phyloP scores from a whole-genome alignment of 1,140 invertebrate genomes.

The Nephila pilipes region DNA sequence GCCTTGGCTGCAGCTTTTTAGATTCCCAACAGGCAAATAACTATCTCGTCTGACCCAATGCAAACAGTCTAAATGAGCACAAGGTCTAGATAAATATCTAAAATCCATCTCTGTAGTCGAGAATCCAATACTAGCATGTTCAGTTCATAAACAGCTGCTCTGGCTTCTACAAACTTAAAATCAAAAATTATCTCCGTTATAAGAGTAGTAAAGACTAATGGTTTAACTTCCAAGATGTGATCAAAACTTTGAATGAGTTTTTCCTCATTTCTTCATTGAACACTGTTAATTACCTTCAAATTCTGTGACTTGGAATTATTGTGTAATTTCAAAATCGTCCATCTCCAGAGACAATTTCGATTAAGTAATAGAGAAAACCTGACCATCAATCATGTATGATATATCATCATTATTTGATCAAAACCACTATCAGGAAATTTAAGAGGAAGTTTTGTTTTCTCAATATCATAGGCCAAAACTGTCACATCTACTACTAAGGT shows the following conservation, averaged over 20 bases:
- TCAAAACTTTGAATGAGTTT: conserved; percentile 92
- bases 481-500: conserved; percentile 95
- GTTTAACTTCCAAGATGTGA: conserved; percentile 96
- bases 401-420: conserved; percentile 99
- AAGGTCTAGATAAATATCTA: conserved; percentile 92
- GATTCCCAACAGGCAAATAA: conserved; percentile 96
- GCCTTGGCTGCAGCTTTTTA: conserved; percentile 99
- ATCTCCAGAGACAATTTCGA: conserved; percentile 94
- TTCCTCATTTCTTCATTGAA: conserved; percentile 84
- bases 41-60: conserved; percentile 95
- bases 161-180: conserved; percentile 97
- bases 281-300: conserved; percentile 90
- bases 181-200: conserved; percentile 99
- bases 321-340: conserved; percentile 99
- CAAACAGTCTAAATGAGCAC: conserved; percentile 98
- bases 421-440: conserved; percentile 97
- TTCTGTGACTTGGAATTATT: conserved; percentile 97
- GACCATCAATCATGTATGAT: conserved; percentile 99
- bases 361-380: conserved; percentile 97
- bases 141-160: conserved; percentile 92
- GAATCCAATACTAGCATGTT: conserved; percentile 97
- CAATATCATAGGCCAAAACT: conserved; percentile 98
- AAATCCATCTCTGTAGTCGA: conserved; percentile 89
- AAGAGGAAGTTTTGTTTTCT: conserved; percentile 98
- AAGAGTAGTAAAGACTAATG: conserved; percentile 98